Evolutionary conservation across 2,797 vertebrate species (phyloP).

Genomic region (Petrocephalus sullivani): DNA sequence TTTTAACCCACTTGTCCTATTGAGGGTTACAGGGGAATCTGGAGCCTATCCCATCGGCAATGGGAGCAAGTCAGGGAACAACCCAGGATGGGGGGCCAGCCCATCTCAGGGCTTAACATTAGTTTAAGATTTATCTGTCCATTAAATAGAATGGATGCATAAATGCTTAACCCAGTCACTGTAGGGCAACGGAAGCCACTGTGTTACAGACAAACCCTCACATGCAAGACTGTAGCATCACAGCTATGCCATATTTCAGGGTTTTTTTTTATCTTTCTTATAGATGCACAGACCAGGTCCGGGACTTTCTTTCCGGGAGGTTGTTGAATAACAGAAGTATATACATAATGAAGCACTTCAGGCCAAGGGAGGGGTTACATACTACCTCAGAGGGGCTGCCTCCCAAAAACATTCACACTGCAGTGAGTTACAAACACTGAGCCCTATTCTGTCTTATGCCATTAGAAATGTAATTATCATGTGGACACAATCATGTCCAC

Average conservation of each 20-base stretch:
- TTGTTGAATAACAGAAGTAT: neutral
- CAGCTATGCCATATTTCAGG: neutral
- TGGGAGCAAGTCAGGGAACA: too few relatives aligned
- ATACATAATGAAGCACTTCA: neutral
- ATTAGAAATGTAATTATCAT: neutral
- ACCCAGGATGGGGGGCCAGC: too few relatives aligned
- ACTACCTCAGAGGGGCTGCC: neutral
- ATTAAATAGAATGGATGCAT: neutral
- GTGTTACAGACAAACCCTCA: neutral
- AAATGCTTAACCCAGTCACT: neutral
- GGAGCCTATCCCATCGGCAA: too few relatives aligned
- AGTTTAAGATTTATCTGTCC: neutral
- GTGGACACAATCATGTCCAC: neutral
- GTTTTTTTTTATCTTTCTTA: neutral
- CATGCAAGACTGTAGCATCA: neutral
- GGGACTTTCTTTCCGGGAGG: neutral
- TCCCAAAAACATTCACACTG: too few relatives aligned
- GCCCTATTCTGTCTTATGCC: neutral
- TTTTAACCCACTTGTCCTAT: too few relatives aligned
- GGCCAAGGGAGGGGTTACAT: neutral
- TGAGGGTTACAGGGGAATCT: too few relatives aligned
- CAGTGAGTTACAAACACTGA: neutral
- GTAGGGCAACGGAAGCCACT: neutral
- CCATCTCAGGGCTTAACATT: neutral
- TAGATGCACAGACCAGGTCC: neutral